Conservation (phyloP, 2,888 invertebrate species). For the Idaea straminata region DNA sequence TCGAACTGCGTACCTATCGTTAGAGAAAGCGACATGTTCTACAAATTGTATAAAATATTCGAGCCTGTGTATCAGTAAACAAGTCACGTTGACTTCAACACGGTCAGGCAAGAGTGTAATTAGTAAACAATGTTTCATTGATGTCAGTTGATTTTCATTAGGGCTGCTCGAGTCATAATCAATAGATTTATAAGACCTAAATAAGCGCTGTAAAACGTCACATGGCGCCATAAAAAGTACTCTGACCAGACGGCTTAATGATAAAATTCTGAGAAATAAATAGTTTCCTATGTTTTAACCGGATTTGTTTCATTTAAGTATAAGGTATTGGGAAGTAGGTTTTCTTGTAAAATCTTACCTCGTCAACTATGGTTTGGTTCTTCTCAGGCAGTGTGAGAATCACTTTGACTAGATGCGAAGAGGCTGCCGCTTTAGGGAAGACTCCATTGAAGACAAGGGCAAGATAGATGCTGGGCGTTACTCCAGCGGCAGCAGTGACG, state of each 20-base stretch:
- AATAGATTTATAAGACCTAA: background rate
- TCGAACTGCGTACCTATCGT: too few relatives aligned
- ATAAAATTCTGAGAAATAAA: conserved; percentile 9
- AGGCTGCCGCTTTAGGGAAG: conserved; percentile 81
- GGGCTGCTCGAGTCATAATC: conserved; percentile 14
- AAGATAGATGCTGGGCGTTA: conserved; percentile 89
- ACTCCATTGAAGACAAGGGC: conserved; percentile 91
- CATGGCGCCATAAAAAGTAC: background rate
- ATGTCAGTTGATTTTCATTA: conserved; percentile 25
- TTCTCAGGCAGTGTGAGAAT: conserved; percentile 85
- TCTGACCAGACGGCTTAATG: conserved; percentile 3
- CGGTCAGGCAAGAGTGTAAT: conserved; percentile 27
- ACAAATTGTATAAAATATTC: conserved; percentile 22
- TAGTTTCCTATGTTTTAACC: background rate
- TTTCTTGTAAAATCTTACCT: conserved; percentile 66
- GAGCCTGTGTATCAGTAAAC: conserved; percentile 22
- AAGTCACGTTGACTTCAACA: conserved; percentile 27
- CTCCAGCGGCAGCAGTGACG: conserved; percentile 89
- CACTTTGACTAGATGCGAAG: conserved; percentile 85
- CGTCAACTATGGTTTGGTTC: conserved; percentile 86
- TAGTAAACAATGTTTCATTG: conserved; percentile 32
- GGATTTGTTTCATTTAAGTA: conserved; percentile 2
- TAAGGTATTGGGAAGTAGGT: background rate
- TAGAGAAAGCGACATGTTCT: conserved; percentile 20
- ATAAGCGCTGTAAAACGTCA: background rate